These are phyloP conservation scores for Hippolais icterina DNA, from an alignment of 2,113 vertebrate species.

Conservation along the genomic window DNA sequence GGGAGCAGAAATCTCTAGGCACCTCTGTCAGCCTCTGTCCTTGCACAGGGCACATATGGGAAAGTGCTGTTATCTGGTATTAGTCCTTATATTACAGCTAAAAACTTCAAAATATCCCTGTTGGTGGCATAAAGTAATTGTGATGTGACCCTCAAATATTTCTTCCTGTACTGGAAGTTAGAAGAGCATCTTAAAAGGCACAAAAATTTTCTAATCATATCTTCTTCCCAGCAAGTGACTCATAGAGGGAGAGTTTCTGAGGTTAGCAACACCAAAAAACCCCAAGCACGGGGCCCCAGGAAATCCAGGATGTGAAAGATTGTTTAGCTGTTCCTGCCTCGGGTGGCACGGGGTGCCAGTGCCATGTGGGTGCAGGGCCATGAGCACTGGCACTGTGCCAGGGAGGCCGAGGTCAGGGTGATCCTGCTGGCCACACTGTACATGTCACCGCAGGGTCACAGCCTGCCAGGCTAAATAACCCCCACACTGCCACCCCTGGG, in stretches of 20 bases:
- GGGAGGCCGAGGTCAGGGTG: neutral
- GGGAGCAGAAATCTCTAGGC: neutral
- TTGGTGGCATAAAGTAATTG: neutral
- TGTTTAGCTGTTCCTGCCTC: neutral
- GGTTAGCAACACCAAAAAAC: neutral
- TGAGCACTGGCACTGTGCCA: accelerated
- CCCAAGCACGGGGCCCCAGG: neutral
- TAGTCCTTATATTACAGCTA: neutral
- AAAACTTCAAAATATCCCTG: neutral
- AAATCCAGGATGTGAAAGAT: neutral
- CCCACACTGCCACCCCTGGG: neutral
- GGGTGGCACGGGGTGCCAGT: neutral
- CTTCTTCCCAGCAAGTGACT: neutral
- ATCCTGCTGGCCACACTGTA: neutral
- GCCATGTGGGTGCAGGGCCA: accelerated
- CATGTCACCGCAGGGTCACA: neutral
- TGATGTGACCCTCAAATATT: neutral
- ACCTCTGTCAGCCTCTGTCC: neutral
- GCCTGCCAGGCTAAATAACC: neutral
- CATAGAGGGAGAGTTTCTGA: neutral
- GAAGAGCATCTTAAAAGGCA: neutral
- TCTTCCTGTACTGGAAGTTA: neutral
- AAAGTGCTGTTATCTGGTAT: neutral
- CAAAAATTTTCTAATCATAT: neutral
- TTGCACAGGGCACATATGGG: neutral